These are phyloP conservation scores for Eumeta japonica DNA, from an alignment of 1,140 invertebrate species.

Conservation along the genomic window DNA sequence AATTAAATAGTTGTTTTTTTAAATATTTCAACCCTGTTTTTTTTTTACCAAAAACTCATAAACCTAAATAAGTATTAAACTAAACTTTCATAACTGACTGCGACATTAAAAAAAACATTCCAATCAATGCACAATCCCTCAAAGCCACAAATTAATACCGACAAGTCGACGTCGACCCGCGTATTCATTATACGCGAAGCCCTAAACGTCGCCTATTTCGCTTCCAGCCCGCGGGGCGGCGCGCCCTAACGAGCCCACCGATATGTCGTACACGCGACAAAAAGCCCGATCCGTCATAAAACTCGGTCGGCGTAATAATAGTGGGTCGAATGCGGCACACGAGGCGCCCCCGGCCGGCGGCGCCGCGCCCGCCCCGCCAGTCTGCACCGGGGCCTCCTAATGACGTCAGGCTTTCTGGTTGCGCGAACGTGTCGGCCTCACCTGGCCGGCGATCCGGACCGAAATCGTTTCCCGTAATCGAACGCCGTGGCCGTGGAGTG, in stretches of 20 bases:
- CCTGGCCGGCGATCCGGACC: no score
- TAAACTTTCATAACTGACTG: no score
- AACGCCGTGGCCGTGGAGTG: background rate
- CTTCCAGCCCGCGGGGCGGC: background rate
- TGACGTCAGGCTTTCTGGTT: conserved; percentile 50
- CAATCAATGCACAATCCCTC: background rate
- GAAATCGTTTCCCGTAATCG: no score
- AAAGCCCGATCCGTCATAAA: conserved; percentile 55
- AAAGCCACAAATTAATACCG: background rate
- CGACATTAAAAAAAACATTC: background rate
- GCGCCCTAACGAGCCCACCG: no score
- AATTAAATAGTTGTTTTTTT: no score
- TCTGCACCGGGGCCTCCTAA: conserved; percentile 52
- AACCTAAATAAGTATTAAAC: no score
- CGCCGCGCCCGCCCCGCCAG: conserved; percentile 46
- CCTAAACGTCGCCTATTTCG: background rate
- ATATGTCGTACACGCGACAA: no score
- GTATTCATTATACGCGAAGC: background rate
- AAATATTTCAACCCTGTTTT: no score
- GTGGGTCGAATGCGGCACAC: conserved; percentile 49
- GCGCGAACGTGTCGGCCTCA: conserved; percentile 14
- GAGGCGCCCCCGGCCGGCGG: conserved; percentile 44
- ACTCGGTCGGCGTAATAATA: conserved; percentile 58
- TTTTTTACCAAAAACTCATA: no score
- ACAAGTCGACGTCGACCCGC: background rate